Conservation (phyloP, 2,888 invertebrate species). For the Harpagoxenus sublaevis region DNA sequence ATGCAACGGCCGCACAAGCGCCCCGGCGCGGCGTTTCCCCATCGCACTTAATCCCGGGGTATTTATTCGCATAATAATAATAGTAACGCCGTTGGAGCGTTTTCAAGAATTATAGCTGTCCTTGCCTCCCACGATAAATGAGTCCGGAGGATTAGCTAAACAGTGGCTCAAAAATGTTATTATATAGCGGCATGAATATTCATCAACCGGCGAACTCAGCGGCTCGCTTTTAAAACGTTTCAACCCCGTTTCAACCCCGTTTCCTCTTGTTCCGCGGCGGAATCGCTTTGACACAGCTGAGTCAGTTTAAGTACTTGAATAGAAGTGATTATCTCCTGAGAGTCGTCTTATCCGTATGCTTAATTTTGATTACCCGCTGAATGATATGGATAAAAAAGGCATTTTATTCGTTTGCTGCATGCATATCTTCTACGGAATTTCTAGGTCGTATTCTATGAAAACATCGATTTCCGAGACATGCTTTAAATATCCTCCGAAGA, state of each 20-base stretch:
- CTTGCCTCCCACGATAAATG: slow-evolving; percentile 86
- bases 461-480: neutral
- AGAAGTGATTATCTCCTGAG: slow-evolving; percentile 52
- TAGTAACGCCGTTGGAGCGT: slow-evolving; percentile 85
- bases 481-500: neutral
- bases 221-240: slow-evolving; percentile 76
- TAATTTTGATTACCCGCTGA: slow-evolving; percentile 51
- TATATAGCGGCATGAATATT: slow-evolving; percentile 86
- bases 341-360: slow-evolving; percentile 49
- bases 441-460: neutral
- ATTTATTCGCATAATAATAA: slow-evolving; percentile 85
- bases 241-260: slow-evolving; percentile 59
- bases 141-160: slow-evolving; percentile 86
- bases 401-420: neutral
- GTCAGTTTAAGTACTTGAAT: slow-evolving; percentile 57
- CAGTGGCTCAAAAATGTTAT: slow-evolving; percentile 87
- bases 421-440: neutral
- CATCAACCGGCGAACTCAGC: slow-evolving; percentile 79
- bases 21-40: slow-evolving; percentile 70
- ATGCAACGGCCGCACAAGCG: slow-evolving; percentile 66
- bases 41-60: slow-evolving; percentile 82
- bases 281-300: slow-evolving; percentile 54
- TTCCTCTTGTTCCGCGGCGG: slow-evolving; percentile 49
- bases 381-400: slow-evolving; percentile 31
- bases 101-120: slow-evolving; percentile 86